phyloP scores from a whole-genome alignment of 2,113 vertebrate genomes.

The Edolisoma coerulescens region DNA sequence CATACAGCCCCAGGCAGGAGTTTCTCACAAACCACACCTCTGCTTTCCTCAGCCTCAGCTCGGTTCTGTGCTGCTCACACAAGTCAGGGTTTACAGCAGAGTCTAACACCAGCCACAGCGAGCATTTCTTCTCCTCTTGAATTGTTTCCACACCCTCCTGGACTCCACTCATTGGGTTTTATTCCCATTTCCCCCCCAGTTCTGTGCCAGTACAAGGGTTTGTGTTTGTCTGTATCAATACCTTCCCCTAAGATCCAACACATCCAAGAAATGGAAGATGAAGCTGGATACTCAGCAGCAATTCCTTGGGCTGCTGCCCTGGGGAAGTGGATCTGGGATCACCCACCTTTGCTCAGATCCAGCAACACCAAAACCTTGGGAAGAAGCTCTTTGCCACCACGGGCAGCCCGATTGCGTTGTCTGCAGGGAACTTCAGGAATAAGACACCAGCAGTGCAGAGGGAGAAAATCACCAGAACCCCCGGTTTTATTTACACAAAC shows the following conservation, averaged over 20 bases:
- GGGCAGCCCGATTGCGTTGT: accelerated
- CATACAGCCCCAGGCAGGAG: not conserved
- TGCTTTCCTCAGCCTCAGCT: too few species aligned
- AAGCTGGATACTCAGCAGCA: not conserved
- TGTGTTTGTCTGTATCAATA: too few species aligned
- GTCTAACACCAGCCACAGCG: not conserved
- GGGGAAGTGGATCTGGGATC: not conserved
- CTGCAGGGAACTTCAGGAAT: not conserved
- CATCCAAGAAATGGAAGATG: not conserved
- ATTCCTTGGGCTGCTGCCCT: not conserved
- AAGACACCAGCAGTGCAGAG: not conserved
- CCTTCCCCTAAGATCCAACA: not conserved
- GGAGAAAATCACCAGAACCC: not conserved
- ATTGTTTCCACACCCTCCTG: too few species aligned
- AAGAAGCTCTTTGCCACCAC: not conserved
- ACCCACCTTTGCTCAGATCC: not conserved
- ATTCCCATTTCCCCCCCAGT: not conserved
- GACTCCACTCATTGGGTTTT: not conserved
- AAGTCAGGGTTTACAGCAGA: not conserved
- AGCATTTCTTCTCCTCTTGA: not conserved
- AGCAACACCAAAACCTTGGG: not conserved
- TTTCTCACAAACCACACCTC: not conserved
- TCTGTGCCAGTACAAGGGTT: not conserved
- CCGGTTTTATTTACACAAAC: not conserved
- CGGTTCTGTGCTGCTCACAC: not conserved